A percentile compares a stretch with the other conserved stretches of the same genome.
Evolutionary conservation across 2,888 invertebrate genomes (phyloP).

Genomic region (Dolichomitus sp.): DNA sequence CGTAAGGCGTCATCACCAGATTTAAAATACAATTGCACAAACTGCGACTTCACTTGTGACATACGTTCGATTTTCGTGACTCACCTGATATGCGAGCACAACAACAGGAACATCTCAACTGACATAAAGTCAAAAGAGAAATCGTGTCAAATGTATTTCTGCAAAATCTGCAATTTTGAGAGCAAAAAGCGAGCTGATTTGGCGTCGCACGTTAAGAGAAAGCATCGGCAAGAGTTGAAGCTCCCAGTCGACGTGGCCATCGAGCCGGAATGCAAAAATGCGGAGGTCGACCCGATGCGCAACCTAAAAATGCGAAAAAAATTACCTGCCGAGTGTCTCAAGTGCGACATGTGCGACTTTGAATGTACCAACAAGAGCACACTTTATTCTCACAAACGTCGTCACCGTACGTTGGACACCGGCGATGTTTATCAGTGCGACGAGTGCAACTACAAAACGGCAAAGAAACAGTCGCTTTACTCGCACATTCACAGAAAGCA

Average conservation of each 20-base stretch:
- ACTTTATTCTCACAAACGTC: conserved; percentile 79
- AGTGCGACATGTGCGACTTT: conserved; percentile 80
- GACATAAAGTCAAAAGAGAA: background rate
- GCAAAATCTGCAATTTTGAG: conserved; percentile 73
- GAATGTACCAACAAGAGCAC: conserved; percentile 79
- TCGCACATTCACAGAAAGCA: conserved; percentile 83
- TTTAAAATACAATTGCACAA: conserved; percentile 65
- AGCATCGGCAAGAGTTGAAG: conserved; percentile 55
- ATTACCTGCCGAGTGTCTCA: background rate
- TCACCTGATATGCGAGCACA: conserved; percentile 69
- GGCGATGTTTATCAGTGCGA: conserved; percentile 76
- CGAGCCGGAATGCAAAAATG: background rate
- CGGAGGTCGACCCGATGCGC: background rate
- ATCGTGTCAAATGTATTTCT: conserved; percentile 46
- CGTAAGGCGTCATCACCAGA: conserved; percentile 11
- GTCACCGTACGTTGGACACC: conserved; percentile 72
- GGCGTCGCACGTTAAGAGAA: conserved; percentile 67
- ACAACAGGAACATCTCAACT: background rate
- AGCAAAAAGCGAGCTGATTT: conserved; percentile 70
- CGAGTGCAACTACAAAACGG: conserved; percentile 81
- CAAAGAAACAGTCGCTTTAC: conserved; percentile 79
- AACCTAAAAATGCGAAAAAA: conserved; percentile 35
- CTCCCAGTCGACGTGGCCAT: background rate
- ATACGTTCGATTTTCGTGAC: conserved; percentile 58
- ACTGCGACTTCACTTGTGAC: conserved; percentile 71